Evolutionary conservation across 2,113 vertebrate genomes (phyloP), one percentile per base, ranked within the genome.

Genomic region (Chloebia gouldiae): DNA sequence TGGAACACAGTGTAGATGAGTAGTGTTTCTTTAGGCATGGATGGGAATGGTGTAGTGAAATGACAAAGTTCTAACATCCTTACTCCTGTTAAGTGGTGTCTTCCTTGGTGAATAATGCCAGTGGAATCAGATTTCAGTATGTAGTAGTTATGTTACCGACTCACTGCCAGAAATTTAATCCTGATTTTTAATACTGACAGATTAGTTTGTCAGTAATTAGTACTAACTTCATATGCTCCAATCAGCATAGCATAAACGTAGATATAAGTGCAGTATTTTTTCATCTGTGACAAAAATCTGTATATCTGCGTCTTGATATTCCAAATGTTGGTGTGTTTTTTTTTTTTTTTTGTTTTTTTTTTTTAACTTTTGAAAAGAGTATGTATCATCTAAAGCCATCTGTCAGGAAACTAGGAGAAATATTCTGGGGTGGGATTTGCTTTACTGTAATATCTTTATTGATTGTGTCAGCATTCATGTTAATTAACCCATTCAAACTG

Each of bases 401-500:
- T 96, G 79, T 93, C 84, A 96, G 76, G 95, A 96, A 91, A 95
- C 51, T 16, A 75, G 57, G 27, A 81, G 40, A 4, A 61, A 35
- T 79, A 54, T 92, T 95, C 65, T 81, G 51, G 15, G 63, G 15
- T 11, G 14, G 30, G 44, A 56, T 81, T 90, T 27, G 51, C 63
- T 88, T 94, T 92, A 66, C 47, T 93, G 47, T 44, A 88, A 78
- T 54, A 71, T 76, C 77, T 88, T 93, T 95, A 92, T 95, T 92
- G 88, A 96, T 86, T 95, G 63, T 95, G 79, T 94, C 92, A 90
- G 79, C 68, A 24, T 94, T 90, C 82, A 63, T 94, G 66, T 86
- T 95, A 94, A 93, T 94, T 96, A 96, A 92, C 71, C 51, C 44
- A 78, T 93, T 88, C 87, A 83, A 73, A 83, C 54, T 90, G 88